Base-by-base conservation (phyloP, 2,888 invertebrate genomes). In the Pristionchus maxplancki region DNA sequence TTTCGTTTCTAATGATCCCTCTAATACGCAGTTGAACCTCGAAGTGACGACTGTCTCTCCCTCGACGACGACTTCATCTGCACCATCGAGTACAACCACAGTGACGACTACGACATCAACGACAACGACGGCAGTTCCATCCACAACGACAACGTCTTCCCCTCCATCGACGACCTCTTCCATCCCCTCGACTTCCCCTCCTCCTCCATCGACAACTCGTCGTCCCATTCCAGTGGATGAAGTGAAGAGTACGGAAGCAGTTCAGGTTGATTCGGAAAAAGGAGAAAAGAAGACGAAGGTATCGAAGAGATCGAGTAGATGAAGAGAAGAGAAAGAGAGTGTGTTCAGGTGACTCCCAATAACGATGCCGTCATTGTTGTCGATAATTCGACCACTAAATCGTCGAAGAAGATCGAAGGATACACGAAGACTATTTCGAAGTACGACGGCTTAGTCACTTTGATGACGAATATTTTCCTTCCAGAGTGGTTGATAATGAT, bases 161-260 rank as follows among this genome's bases (percentile, higher is more conserved):
- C 5, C 48, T 48, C 48, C 78, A 0, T 78, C 78, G 1, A 44
- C 78, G 4, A 37, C 71, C 0, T 40, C 71, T 9, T 1, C 37
- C 1, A 31, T 17, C 1, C 8, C 67, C 0, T 17, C 67, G 8
- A 6, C 67, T 67, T 15, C 67, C 24, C 31, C 71, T 74, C 40
- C 40, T 74, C 40, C 40, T 40, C 40, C 71, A 9, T 40, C 71
- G 6, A 74, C 71, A 1, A 37, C 71, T 40, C 78, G 78, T 48
- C 78, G 78, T 78, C 34, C 78, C 44, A 9, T 48, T 48, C 78
- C 78, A 78, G n/a, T 83, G 20, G 85, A 85, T 28, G 85, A 85
- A 64, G 85, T 85, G 85, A 85, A 85, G 62, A 85, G 62, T 64
- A 64, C 64, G 24, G 85, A 85, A 28, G 83, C 83, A 11, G 85